Conservation (phyloP, 1,140 invertebrate species). For the Stegodyphus mimosarum region DNA sequence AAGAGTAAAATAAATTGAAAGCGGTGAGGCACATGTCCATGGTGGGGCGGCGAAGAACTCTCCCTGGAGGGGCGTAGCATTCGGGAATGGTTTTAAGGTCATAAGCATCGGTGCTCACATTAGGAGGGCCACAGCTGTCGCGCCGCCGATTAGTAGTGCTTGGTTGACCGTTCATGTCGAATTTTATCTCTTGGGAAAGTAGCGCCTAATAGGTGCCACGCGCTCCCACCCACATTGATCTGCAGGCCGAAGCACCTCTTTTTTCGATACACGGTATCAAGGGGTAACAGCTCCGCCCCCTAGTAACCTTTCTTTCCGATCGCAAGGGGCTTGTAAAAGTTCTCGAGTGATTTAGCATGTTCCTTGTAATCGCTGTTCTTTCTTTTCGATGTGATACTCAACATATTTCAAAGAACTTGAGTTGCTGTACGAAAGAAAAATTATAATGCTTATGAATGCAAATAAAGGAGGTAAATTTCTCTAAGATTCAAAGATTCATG, state of each 20-base stretch:
- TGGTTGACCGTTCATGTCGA: slow-evolving; percentile 53
- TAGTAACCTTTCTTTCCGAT: not conserved
- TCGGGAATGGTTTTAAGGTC: slow-evolving; percentile 45
- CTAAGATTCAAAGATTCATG: no score
- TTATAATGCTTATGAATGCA: no score
- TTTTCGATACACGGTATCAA: slow-evolving; percentile 2
- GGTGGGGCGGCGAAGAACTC: slow-evolving; percentile 2
- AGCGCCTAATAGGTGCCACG: slow-evolving; percentile 49
- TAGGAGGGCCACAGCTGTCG: slow-evolving; percentile 53
- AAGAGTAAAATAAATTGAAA: no score
- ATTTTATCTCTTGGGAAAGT: slow-evolving; percentile 25
- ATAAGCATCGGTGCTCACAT: slow-evolving; percentile 41
- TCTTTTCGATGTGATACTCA: no score
- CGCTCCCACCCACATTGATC: slow-evolving; percentile 26
- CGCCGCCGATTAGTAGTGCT: slow-evolving; percentile 51
- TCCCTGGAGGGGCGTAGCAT: slow-evolving; percentile 34
- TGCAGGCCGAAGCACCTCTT: not conserved
- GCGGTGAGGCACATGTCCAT: no score
- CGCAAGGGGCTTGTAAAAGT: no score
- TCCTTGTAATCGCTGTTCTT: no score
- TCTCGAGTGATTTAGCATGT: no score
- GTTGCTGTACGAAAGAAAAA: no score
- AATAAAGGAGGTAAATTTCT: no score
- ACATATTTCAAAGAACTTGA: no score
- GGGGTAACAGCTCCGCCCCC: slow-evolving; percentile 7